These are phyloP conservation scores for Frieseomelitta varia DNA, from an alignment of 1,140 invertebrate species.

Conservation along the genomic window DNA sequence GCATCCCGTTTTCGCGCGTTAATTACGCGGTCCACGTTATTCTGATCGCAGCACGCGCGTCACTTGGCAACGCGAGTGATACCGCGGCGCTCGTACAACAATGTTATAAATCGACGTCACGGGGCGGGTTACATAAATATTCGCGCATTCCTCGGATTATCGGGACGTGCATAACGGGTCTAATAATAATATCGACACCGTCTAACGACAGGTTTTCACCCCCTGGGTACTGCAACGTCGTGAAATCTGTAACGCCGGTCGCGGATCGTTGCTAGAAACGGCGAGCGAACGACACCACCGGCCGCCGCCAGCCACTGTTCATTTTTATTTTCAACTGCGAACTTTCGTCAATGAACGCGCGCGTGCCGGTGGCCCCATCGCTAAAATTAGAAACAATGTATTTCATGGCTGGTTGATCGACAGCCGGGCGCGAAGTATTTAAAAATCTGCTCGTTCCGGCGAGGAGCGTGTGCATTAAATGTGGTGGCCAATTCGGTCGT, in stretches of 20 bases:
- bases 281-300: not conserved
- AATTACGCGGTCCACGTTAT: slow-evolving; percentile 21
- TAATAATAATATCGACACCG: slow-evolving; percentile 41
- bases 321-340: slow-evolving; percentile 22
- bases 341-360: slow-evolving; percentile 30
- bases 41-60: slow-evolving; percentile 35
- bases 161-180: not conserved
- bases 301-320: not conserved
- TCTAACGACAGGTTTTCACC: slow-evolving; percentile 14
- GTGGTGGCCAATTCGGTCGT: not conserved
- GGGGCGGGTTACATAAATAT: slow-evolving; percentile 38
- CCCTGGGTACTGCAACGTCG: too few species aligned
- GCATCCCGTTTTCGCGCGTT: not conserved
- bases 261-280: not conserved
- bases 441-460: not conserved
- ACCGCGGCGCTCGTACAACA: slow-evolving; percentile 42
- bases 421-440: not conserved
- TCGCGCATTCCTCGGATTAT: slow-evolving; percentile 29
- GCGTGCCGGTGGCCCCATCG: not conserved
- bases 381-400: slow-evolving; percentile 31
- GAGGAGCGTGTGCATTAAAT: not conserved
- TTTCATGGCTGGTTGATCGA: not conserved
- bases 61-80: slow-evolving; percentile 41
- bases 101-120: slow-evolving; percentile 51
- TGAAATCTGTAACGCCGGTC: not conserved